These are phyloP conservation scores for Pyxicephalus adspersus DNA, from an alignment of 2,113 vertebrate genomes.

Conservation along the genomic window DNA sequence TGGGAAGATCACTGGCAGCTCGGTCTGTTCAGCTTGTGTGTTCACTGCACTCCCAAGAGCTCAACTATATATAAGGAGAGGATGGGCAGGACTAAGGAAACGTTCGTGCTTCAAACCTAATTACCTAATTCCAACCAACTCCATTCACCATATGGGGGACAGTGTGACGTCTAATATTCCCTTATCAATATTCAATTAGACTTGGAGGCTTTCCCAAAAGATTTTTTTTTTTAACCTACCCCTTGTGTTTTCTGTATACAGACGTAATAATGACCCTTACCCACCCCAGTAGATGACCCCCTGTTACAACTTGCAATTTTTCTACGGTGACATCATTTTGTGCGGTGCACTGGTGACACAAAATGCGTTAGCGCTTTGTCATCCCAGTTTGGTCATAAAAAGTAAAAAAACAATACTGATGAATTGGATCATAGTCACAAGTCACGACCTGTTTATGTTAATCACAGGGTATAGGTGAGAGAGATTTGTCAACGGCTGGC, in stretches of 20 bases:
- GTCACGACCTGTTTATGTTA: not conserved
- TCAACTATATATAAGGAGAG: conserved; percentile 71
- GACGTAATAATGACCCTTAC: not conserved
- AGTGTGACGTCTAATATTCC: conserved; percentile 39
- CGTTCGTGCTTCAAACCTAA: conserved; percentile 67
- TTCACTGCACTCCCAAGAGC: conserved; percentile 28
- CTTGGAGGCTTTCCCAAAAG: not conserved
- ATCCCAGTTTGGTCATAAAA: not conserved
- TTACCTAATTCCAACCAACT: conserved; percentile 58
- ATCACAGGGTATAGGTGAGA: not conserved
- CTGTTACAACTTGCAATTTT: not conserved
- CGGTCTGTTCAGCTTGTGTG: conserved; percentile 20
- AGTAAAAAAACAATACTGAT: not conserved
- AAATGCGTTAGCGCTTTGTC: not conserved
- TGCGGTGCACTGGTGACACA: not conserved
- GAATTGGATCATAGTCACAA: not conserved
- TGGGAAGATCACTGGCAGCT: conserved; percentile 6
- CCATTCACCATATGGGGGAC: conserved; percentile 62
- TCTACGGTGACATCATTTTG: conserved; percentile 27
- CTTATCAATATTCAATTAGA: conserved; percentile 58
- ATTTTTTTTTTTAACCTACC: not conserved
- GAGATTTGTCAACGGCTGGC: conserved; percentile 9
- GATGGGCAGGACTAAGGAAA: conserved; percentile 62
- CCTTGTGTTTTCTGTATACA: not conserved
- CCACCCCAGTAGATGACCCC: not conserved